These are phyloP conservation scores for Bos taurus DNA, from an alignment of 2,113 vertebrate species.

Conservation along the genomic window ARS-UCD2.0 NC_037338.1:104120001-104120500, in stretches of 20 bases:
- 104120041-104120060: neutral
- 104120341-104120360: neutral
- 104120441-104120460: neutral
- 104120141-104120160: neutral
- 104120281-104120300: neutral
- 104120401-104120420: no score
- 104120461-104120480: accelerated
- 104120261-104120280: neutral
- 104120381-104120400: neutral
- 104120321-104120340: neutral
- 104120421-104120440: accelerated
- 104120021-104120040: neutral
- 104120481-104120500: neutral
- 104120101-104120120: neutral
- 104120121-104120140: neutral
- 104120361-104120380: no score
- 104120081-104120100: neutral
- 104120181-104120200: neutral
- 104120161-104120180: neutral
- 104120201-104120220: neutral
- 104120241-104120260: neutral
- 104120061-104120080: neutral
- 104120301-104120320: neutral
- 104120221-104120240: no score
- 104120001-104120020: neutral